Evolutionary conservation across 1,140 invertebrate species (phyloP).

Genomic region (Arion vulgaris): DNA sequence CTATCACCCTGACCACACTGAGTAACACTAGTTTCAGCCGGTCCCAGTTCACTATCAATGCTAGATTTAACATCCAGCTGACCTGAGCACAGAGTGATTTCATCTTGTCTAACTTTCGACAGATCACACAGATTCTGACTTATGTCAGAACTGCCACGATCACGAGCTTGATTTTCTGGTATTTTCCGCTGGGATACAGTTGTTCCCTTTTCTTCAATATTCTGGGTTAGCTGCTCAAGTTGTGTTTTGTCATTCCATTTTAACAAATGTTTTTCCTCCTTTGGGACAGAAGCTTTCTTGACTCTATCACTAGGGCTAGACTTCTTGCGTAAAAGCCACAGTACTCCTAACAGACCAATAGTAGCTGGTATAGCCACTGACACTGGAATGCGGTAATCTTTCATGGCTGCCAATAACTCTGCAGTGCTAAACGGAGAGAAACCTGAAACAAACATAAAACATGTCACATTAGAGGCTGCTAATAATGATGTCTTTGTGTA

Average conservation of each 20-base stretch:
- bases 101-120: no score
- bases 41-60: neutral
- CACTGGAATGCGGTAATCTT: slow-evolving; percentile 4
- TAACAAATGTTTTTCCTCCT: neutral
- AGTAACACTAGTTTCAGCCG: neutral
- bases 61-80: neutral
- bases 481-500: no score
- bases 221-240: neutral
- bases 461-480: no score
- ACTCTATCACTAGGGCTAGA: neutral
- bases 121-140: neutral
- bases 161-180: slow-evolving; percentile 22
- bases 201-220: slow-evolving; percentile 24
- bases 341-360: slow-evolving; percentile 5
- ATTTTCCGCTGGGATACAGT: slow-evolving; percentile 30
- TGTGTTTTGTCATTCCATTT: neutral
- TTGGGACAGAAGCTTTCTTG: neutral
- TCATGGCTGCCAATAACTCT: slow-evolving; percentile 9
- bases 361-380: slow-evolving; percentile 15
- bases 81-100: neutral
- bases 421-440: neutral
- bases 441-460: neutral
- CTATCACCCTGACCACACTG: slow-evolving; percentile 15
- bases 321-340: slow-evolving; percentile 19
- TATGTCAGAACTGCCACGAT: slow-evolving; percentile 30